Conservation (phyloP, 1,140 invertebrate species). For the Tetraneura akinire region DNA sequence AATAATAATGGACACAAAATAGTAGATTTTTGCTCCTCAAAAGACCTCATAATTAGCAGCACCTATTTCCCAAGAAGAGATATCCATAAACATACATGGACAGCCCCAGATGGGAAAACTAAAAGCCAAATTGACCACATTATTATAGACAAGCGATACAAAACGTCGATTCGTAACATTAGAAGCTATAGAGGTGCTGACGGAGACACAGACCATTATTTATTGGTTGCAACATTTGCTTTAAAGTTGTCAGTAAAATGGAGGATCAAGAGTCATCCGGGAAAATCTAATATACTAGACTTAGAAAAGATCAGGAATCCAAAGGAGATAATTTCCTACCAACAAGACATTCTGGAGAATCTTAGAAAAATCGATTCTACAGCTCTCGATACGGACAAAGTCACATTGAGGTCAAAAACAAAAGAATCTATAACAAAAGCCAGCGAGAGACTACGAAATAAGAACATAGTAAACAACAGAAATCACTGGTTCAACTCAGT, state of each 20-base stretch:
- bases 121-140: constrained; percentile 8
- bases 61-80: not conserved
- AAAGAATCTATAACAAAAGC: constrained; percentile 17
- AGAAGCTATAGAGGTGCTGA: not conserved
- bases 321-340: constrained; percentile 1
- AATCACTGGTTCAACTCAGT: not conserved
- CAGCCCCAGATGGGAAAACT: not conserved
- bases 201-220: constrained; percentile 1
- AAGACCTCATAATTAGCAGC: not conserved
- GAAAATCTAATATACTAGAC: not conserved
- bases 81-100: constrained; percentile 8
- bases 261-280: not conserved
- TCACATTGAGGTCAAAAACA: not conserved
- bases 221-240: constrained; percentile 21
- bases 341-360: not conserved
- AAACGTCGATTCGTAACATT: not conserved
- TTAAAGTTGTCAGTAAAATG: constrained; percentile 32
- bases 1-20: not conserved
- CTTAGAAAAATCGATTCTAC: constrained; percentile 2
- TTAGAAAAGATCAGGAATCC: constrained; percentile 2
- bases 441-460: not conserved
- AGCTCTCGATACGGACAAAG: not conserved
- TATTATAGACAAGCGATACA: not conserved
- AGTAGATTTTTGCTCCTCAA: not conserved
- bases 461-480: not conserved